Base-by-base conservation (phyloP, 2,113 vertebrate genomes). In the Eclectus roratus region DNA sequence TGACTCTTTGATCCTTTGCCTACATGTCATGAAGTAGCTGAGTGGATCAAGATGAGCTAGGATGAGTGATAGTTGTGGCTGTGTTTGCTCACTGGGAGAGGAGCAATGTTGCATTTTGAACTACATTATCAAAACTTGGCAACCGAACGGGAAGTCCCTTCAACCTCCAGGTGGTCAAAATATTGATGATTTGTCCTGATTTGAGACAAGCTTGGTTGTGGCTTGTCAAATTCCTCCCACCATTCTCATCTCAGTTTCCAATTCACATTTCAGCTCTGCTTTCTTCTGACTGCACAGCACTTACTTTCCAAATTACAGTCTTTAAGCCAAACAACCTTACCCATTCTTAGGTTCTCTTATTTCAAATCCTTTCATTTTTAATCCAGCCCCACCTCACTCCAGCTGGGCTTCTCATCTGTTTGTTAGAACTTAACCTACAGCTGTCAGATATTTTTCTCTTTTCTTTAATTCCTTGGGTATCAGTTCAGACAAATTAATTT, bases 331-430 rank as follows among this genome's bases (percentile, higher is more conserved):
- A 43, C 68, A 84, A 50, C 37, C n/a, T 81, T 91, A 78, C 35
- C n/a, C 64, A 71, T 71, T 93, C 61, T 43, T 72, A 73, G 24
- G 10, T 50, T 72, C 56, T 93, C 31, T 74, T 85, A 37, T 93
- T 95, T 81, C 79, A 92, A 96, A 94, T 69, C 1, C 50, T 81
- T 88, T 90, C 31, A 80, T 78, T 94, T 96, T 70, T 70, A 89
- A 80, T 83, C 58, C 55, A 88, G 52, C n/a, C 47, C 52, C 85
- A 94, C 85, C 85, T 92, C 65, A 58, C 28, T 89, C 61, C 80
- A 94, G 73, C 77, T 95, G 93, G 14, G 29, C 83, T 96, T 94
- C 56, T 94, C 92, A 86, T 95, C 88, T 90, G 69, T 55, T 71
- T 90, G 72, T 52, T 74, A 41, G 77, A 93, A 41, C 35, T 88